These are phyloP conservation scores for Xiphydria camelus DNA, from an alignment of 2,888 invertebrate species.

Conservation along the genomic window DNA sequence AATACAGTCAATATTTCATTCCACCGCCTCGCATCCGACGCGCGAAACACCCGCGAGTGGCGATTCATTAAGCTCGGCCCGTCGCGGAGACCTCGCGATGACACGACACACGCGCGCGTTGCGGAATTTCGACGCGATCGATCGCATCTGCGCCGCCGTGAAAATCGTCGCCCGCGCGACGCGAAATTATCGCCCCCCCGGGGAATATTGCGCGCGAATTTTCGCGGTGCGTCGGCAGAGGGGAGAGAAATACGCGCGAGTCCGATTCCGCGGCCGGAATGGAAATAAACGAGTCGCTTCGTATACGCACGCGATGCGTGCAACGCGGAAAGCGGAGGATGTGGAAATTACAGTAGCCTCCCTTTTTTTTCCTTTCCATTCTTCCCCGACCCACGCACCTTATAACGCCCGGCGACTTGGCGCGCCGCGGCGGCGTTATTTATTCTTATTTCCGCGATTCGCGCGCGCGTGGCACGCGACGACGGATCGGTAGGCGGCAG, in stretches of 20 bases:
- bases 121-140: too few relatives aligned
- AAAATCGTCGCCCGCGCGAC: not conserved
- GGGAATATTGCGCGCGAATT: not conserved
- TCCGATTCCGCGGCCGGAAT: not conserved
- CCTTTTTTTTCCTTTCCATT: not conserved
- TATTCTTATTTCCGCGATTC: constrained; percentile 1
- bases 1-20: constrained; percentile 38
- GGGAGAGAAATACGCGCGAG: not conserved
- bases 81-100: too few relatives aligned
- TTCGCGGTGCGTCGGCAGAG: not conserved
- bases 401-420: too few relatives aligned
- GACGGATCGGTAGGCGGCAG: too few relatives aligned
- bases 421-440: too few relatives aligned
- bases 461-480: not conserved
- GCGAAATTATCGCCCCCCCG: not conserved
- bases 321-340: not conserved
- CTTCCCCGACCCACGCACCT: too few relatives aligned
- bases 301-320: constrained; percentile 1
- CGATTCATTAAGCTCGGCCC: too few relatives aligned
- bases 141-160: too few relatives aligned
- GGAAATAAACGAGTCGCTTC: constrained; percentile 3
- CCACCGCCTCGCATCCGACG: constrained; percentile 3
- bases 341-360: not conserved
- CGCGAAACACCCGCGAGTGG: not conserved
- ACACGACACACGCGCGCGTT: too few relatives aligned